Percentiles rank a stretch among this genome's conserved stretches.
Conservation (phyloP, 1,140 invertebrate genomes). For the Neodiprion pinetum region DNA sequence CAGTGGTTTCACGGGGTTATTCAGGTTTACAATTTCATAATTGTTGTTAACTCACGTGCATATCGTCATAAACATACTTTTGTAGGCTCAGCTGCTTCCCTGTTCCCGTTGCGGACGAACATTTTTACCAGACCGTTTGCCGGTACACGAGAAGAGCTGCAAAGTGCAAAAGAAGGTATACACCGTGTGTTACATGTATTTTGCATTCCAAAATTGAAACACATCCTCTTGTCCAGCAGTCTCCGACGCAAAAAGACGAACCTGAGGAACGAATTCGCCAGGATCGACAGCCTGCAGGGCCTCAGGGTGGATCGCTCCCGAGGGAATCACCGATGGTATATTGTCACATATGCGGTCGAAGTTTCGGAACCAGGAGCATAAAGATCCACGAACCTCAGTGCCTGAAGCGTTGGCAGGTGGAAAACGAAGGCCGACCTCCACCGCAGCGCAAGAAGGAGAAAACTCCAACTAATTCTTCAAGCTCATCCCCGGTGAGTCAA, state of each 20-base stretch:
- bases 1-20: slow-evolving; percentile 54
- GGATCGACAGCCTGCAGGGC: background rate
- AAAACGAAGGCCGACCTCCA: slow-evolving; percentile 69
- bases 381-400: slow-evolving; percentile 81
- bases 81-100: slow-evolving; percentile 64
- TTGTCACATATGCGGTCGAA: slow-evolving; percentile 77
- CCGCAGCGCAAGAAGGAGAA: slow-evolving; percentile 21
- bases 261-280: background rate
- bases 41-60: too few relatives aligned
- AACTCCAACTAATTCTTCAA: slow-evolving; percentile 1
- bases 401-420: slow-evolving; percentile 74
- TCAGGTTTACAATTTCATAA: background rate
- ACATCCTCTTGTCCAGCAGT: background rate
- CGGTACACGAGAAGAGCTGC: slow-evolving; percentile 73
- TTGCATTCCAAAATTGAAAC: background rate
- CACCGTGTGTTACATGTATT: background rate
- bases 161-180: slow-evolving; percentile 45
- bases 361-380: slow-evolving; percentile 76
- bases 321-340: slow-evolving; percentile 45
- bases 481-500: slow-evolving; percentile 39
- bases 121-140: slow-evolving; percentile 72
- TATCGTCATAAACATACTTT: slow-evolving; percentile 13
- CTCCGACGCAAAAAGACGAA: background rate
- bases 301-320: background rate
- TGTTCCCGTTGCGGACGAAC: slow-evolving; percentile 74